Evolutionary conservation across 1,140 invertebrate genomes (phyloP).

Genomic region (Drosophila suzukii): DNA sequence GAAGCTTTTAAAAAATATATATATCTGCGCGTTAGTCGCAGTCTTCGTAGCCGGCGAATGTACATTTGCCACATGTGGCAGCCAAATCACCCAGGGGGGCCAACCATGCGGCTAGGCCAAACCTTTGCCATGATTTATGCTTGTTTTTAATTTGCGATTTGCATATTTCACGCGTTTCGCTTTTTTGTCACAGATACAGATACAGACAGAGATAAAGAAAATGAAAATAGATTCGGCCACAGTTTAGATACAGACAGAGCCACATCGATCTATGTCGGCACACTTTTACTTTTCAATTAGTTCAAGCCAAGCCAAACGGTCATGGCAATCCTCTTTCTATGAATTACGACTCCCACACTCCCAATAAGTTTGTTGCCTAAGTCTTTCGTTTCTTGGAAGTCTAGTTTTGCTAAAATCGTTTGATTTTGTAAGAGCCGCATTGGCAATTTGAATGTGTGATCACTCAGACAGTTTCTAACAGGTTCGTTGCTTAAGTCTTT

Average conservation of each 20-base stretch:
- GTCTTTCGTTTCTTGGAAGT: constrained; percentile 54
- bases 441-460: neutral
- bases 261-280: constrained; percentile 73
- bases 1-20: constrained; percentile 20
- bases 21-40: constrained; percentile 62
- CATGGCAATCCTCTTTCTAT: constrained; percentile 37
- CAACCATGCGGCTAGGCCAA: constrained; percentile 9
- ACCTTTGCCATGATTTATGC: constrained; percentile 65
- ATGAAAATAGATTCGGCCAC: constrained; percentile 30
- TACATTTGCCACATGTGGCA: constrained; percentile 74
- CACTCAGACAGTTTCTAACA: neutral
- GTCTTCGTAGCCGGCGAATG: constrained; percentile 25
- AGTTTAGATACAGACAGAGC: constrained; percentile 40
- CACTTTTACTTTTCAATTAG: constrained; percentile 80
- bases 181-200: constrained; percentile 68
- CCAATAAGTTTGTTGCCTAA: constrained; percentile 64
- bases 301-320: constrained; percentile 42
- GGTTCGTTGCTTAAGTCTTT: constrained; percentile 72
- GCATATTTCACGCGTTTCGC: constrained; percentile 79
- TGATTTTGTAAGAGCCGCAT: neutral
- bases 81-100: constrained; percentile 16
- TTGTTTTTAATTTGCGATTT: constrained; percentile 78
- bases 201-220: constrained; percentile 19
- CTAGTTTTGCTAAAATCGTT: neutral
- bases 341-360: constrained; percentile 14